These are phyloP conservation scores for Strix uralensis DNA, from an alignment of 2,113 vertebrate genomes.

Conservation along the genomic window DNA sequence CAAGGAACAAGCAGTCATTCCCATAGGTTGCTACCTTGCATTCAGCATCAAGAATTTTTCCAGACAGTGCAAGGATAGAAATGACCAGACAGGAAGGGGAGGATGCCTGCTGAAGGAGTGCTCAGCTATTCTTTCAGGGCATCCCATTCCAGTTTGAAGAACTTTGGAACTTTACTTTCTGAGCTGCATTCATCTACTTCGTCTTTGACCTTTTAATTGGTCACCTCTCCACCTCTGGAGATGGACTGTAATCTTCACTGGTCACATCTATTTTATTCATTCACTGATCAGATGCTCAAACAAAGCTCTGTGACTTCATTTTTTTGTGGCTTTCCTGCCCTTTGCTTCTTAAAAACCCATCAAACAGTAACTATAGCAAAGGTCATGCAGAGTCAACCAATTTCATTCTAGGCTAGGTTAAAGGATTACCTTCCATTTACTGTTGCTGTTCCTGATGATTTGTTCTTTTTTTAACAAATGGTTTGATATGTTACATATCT, in stretches of 20 bases:
- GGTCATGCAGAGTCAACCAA: neutral
- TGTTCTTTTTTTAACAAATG: neutral
- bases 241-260: neutral
- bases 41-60: neutral
- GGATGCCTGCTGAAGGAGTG: neutral
- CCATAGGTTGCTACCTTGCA: neutral
- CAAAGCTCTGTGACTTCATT: neutral
- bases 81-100: neutral
- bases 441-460: neutral
- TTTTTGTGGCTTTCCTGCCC: neutral
- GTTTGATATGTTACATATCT: neutral
- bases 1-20: neutral
- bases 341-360: neutral
- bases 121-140: neutral
- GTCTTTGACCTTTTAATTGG: neutral
- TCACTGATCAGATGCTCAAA: neutral
- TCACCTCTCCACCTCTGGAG: neutral
- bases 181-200: neutral
- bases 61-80: neutral
- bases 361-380: neutral
- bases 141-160: neutral
- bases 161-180: neutral
- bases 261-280: neutral
- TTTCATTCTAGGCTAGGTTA: neutral
- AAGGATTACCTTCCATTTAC: neutral